Base-by-base conservation (phyloP, 2,888 invertebrate genomes). In the Atethmia centrago region DNA sequence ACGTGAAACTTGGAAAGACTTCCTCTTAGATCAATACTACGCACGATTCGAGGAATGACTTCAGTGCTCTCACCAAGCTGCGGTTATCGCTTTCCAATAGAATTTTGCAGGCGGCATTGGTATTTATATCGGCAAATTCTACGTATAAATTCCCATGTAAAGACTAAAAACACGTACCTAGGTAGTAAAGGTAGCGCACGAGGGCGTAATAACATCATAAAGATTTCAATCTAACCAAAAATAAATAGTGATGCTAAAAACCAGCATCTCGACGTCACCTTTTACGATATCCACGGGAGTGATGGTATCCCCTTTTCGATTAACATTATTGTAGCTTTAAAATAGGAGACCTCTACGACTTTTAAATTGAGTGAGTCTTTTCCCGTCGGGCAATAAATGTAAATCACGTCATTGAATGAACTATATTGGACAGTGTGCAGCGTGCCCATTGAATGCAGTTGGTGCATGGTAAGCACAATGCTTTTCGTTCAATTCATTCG, bases 361-460 rank as follows among this genome's bases (percentile, higher is more conserved):
- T 90, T 90, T 86, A 91, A 90, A 92, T 91, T 85, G 88, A 90
- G 88, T 88, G 86, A 89, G 87, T 89, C 90, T 90, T 92, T 92
- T 87, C 77, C 86, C 85, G 86, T 77, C 64, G 89, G 83, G 89
- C 91, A 90, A 93, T 94, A 93, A 94, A 94, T 94, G 94, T 94
- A 93, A 94, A 94, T 94, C 93, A 93, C 92, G 91, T 90, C 90
- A 93, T 93, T 92, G 93, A 92, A 88, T 89, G 90, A 92, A 91
- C 91, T 93, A 90, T 90, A 93, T 92, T 92, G 92, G 89, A 90
- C 90, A 89, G 90, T 88, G 88, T 85, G 86, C 90, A 90, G 89
- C 87, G 88, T 85, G 85, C 85, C 90, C 89, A 93, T 93, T 92
- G 91, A 93, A 89, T 90, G 91, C 92, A 92, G 90, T 92, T 85